These are phyloP conservation scores for Vidua macroura DNA, from an alignment of 2,113 vertebrate species.

Conservation along the genomic window DNA sequence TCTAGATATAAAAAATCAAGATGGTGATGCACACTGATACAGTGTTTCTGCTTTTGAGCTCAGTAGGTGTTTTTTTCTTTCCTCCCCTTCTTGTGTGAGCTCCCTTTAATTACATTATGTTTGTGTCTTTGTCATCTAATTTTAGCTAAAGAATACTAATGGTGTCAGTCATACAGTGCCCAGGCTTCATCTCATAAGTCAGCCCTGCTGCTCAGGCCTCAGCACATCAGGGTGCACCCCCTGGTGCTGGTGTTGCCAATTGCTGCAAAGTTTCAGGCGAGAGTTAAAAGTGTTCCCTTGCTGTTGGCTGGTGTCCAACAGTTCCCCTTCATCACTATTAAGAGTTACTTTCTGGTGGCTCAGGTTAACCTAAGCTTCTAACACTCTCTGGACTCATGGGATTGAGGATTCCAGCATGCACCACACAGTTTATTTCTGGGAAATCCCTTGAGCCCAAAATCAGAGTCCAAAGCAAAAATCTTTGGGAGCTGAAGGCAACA, in stretches of 20 bases:
- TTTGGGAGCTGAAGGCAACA: background rate
- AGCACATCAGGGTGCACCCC: fast-evolving
- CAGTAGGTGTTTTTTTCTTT: background rate
- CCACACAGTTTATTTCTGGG: background rate
- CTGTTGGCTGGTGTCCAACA: background rate
- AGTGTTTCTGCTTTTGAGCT: background rate
- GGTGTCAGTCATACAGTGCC: background rate
- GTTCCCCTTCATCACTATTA: background rate
- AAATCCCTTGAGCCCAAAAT: background rate
- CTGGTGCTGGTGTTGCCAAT: background rate
- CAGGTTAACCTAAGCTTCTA: too few relatives aligned
- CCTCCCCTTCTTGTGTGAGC: background rate
- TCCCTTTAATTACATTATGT: fast-evolving
- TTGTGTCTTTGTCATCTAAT: background rate
- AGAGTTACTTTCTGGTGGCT: background rate
- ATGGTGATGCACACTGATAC: background rate
- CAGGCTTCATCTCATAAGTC: background rate
- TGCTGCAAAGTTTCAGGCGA: fast-evolving
- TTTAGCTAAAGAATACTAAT: background rate
- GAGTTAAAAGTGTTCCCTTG: background rate
- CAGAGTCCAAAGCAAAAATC: background rate
- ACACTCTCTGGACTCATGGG: too few relatives aligned
- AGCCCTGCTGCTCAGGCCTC: background rate
- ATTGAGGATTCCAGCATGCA: too few relatives aligned
- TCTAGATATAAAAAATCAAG: background rate